Percentiles rank a stretch among this genome's conserved stretches.
These are phyloP conservation scores for Drosophila asahinai DNA, from an alignment of 1,140 invertebrate genomes.

Conservation along the genomic window DNA sequence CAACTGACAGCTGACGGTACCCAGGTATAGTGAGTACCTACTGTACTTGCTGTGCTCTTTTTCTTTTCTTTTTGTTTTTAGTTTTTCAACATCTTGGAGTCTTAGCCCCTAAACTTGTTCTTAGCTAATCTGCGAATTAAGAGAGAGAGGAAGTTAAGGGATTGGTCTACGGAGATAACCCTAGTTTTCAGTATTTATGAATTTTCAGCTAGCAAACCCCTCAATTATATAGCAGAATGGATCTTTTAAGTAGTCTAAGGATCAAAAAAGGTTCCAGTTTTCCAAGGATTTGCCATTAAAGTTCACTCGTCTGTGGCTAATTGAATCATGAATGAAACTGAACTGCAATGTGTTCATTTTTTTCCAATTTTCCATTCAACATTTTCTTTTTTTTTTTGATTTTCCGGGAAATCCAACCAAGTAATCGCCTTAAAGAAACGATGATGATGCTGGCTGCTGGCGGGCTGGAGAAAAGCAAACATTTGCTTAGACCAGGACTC, in stretches of 20 bases:
- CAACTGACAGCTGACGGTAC: constrained; percentile 52
- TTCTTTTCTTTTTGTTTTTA: not conserved
- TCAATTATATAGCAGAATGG: too few relatives aligned
- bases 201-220: too few relatives aligned
- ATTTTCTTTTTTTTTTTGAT: not conserved
- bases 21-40: constrained; percentile 4
- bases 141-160: not conserved
- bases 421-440: constrained; percentile 61
- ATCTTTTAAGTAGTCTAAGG: not conserved
- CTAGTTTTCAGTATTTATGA: too few relatives aligned
- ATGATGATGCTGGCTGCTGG: not conserved
- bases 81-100: not conserved
- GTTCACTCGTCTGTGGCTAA: constrained; percentile 70
- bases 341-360: constrained; percentile 63
- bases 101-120: not conserved
- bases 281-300: constrained; percentile 25
- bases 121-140: constrained; percentile 9
- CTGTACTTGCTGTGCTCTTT: constrained; percentile 4
- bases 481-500: constrained; percentile 59
- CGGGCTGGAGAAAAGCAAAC: constrained; percentile 43
- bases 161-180: not conserved
- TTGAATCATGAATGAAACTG: constrained; percentile 72
- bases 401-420: constrained; percentile 52
- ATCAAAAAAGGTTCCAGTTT: not conserved
- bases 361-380: constrained; percentile 22